Conservation (phyloP, 1,140 invertebrate genomes). For the Neodiprion pinetum region DNA sequence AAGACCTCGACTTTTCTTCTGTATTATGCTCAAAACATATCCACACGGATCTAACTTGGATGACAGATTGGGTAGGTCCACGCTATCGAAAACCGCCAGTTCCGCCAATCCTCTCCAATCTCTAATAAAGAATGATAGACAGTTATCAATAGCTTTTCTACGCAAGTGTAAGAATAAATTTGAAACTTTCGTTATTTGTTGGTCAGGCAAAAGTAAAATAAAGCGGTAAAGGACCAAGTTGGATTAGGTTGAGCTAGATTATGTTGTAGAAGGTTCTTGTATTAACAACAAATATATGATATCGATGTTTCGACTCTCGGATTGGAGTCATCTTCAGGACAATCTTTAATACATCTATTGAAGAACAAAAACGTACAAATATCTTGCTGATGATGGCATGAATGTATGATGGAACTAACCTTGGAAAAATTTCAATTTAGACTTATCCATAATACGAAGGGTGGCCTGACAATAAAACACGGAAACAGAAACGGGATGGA, state of each 20-base stretch:
- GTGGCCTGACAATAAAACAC: too few relatives aligned
- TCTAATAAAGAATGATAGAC: slow-evolving; percentile 48
- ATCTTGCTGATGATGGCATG: too few relatives aligned
- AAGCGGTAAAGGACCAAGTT: background rate
- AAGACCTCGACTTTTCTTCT: slow-evolving; percentile 49
- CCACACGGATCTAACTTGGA: slow-evolving; percentile 61
- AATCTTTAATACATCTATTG: too few relatives aligned
- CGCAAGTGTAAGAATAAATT: slow-evolving; percentile 9
- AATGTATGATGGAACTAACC: too few relatives aligned
- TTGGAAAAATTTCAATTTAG: too few relatives aligned
- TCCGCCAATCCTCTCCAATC: slow-evolving; percentile 75
- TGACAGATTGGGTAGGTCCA: slow-evolving; percentile 58
- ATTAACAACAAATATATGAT: too few relatives aligned
- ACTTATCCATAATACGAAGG: too few relatives aligned
- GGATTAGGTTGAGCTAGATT: too few relatives aligned
- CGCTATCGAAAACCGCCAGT: slow-evolving; percentile 59
- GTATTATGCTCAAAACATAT: slow-evolving; percentile 62
- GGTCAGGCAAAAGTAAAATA: background rate
- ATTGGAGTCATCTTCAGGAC: too few relatives aligned
- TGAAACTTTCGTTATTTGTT: background rate
- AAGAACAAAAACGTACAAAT: too few relatives aligned
- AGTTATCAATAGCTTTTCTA: background rate
- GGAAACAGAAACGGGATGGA: too few relatives aligned
- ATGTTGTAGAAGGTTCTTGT: background rate
- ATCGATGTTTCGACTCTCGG: too few relatives aligned